Evolutionary conservation across 2,888 invertebrate genomes (phyloP).

Genomic region (Diogma glabrata): DNA sequence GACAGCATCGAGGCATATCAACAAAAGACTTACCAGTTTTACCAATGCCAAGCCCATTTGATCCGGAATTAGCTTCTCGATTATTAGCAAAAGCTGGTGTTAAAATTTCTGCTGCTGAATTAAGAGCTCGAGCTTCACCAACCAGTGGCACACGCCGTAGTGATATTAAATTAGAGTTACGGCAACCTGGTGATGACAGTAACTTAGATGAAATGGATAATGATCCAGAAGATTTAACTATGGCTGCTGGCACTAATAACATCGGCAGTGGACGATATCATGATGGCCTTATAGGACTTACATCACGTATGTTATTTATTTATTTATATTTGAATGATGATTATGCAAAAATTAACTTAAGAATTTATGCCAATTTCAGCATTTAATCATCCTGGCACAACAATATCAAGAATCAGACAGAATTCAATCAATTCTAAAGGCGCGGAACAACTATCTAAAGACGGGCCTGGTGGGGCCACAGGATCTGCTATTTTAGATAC

Average conservation of each 20-base stretch:
- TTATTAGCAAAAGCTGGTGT: constrained; percentile 79
- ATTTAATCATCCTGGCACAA: constrained; percentile 46
- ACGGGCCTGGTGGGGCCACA: constrained; percentile 48
- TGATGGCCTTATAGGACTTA: constrained; percentile 28
- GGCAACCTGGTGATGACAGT: constrained; percentile 57
- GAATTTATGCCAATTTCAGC: constrained; percentile 12
- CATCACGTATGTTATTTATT: constrained; percentile 7
- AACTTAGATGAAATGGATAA: constrained; percentile 43
- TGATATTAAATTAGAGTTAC: constrained; percentile 66
- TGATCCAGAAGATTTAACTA: constrained; percentile 73
- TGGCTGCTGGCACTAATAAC: constrained; percentile 39
- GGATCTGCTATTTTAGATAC: constrained; percentile 75
- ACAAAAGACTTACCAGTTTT: constrained; percentile 86
- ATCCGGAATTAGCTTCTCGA: constrained; percentile 78
- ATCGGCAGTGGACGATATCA: constrained; percentile 32
- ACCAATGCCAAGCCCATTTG: constrained; percentile 86
- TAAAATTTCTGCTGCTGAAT: constrained; percentile 72
- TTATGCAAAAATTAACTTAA: constrained; percentile 6
- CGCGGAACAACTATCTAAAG: constrained; percentile 48
- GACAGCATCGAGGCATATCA: constrained; percentile 85
- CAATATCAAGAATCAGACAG: constrained; percentile 51
- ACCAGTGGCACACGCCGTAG: constrained; percentile 64
- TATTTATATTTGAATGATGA: constrained; percentile 1
- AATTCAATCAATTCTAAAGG: constrained; percentile 55
- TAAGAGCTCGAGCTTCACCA: constrained; percentile 74